phyloP scores from a whole-genome alignment of 2,888 invertebrate genomes.

The Stenoptilia bipunctidactyla region DNA sequence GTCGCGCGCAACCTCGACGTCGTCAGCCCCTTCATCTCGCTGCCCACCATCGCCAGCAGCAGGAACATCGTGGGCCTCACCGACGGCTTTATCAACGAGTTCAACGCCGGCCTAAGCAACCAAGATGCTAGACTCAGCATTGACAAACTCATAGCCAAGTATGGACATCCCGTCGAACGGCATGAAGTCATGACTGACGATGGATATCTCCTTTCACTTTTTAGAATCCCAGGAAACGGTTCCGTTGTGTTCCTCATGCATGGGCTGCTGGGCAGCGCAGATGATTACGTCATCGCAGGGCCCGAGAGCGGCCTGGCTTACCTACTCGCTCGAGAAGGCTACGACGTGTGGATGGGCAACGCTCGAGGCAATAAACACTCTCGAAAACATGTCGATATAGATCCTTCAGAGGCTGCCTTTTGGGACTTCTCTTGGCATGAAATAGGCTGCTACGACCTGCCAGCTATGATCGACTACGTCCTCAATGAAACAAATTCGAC shows the following conservation, averaged over 20 bases:
- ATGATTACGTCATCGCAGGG: constrained; percentile 41
- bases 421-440: constrained; percentile 86
- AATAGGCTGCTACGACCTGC: constrained; percentile 82
- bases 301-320: constrained; percentile 40
- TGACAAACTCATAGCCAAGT: constrained; percentile 28
- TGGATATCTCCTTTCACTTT: constrained; percentile 33
- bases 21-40: neutral
- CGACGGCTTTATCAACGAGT: constrained; percentile 23
- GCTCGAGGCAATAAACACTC: constrained; percentile 80
- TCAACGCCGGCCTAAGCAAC: constrained; percentile 23
- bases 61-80: constrained; percentile 22
- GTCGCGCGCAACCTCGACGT: constrained; percentile 16
- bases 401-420: constrained; percentile 50
- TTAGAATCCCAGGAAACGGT: constrained; percentile 36
- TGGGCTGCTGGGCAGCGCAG: constrained; percentile 40
- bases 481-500: constrained; percentile 58
- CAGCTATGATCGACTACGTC: constrained; percentile 82
- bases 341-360: constrained; percentile 86
- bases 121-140: constrained; percentile 32
- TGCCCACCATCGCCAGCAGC: constrained; percentile 19
- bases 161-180: constrained; percentile 31
- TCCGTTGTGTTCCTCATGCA: constrained; percentile 44
- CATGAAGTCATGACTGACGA: constrained; percentile 35
- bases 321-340: constrained; percentile 71
- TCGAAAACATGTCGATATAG: constrained; percentile 53